A percentile compares a stretch with the other conserved stretches of the same genome.
phyloP scores from a whole-genome alignment of 2,888 invertebrate species.

The Philonicus albiceps region DNA sequence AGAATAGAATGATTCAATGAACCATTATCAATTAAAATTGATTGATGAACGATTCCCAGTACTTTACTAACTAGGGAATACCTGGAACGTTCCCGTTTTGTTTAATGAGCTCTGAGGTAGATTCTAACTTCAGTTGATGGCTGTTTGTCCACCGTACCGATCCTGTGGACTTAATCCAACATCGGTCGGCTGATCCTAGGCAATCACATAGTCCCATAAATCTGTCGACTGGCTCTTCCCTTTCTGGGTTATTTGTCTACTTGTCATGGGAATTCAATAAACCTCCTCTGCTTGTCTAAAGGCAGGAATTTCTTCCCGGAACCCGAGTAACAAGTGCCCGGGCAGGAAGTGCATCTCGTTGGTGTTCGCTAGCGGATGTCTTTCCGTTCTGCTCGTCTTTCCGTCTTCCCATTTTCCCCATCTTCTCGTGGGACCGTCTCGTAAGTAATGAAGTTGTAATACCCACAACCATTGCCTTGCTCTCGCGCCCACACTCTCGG shows the following conservation, averaged over 20 bases:
- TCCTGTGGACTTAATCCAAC: background rate
- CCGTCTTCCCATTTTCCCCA: too few species aligned
- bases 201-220: background rate
- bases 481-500: background rate
- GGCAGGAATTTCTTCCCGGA: background rate
- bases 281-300: background rate
- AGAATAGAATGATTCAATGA: background rate
- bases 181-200: background rate
- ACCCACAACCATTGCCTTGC: background rate
- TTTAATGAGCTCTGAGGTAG: background rate
- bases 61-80: background rate
- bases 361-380: background rate
- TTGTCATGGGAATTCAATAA: conserved; percentile 30
- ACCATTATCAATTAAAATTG: background rate
- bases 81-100: background rate
- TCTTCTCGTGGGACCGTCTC: background rate
- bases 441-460: conserved; percentile 14
- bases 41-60: background rate
- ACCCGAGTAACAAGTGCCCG: conserved; percentile 13
- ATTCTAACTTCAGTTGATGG: background rate
- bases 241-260: conserved; percentile 21
- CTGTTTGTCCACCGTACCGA: background rate
- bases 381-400: too few species aligned
- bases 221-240: background rate
- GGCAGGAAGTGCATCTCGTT: background rate